Base-by-base conservation (phyloP, 2,797 vertebrate genomes). In the Betta splendens region DNA sequence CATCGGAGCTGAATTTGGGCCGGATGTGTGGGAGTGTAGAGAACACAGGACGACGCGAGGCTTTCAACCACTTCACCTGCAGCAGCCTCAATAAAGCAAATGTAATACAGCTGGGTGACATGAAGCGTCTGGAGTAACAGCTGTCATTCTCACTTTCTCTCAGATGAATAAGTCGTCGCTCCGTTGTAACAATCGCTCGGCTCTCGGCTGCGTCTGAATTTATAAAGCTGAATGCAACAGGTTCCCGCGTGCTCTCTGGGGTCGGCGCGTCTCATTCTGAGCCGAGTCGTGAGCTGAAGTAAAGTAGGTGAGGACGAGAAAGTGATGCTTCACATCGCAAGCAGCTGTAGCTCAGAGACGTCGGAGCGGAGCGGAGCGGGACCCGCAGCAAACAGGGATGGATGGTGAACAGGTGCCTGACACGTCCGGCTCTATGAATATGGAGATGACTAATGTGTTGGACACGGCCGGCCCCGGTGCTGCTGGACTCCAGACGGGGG, bases 391-490 rank as follows among this genome's bases (percentile, higher is more conserved):
- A 77, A 70, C 5, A 55, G 71, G 66, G 75, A 75, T 82, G 64
- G 52, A 50, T 59, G 56, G 38, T 15, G 22, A 85, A 59, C 75
- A 85, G 69, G 83, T 80, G 79, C 79, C 53, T 25, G 56, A 53
- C 57, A 3, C 49, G 3, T 7, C 5, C 0, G 39, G 16, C 59
- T 73, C 71, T 52, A 67, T 80, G 77, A 72, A 72, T 75, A 73
- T 65, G 47, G 47, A 81, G 72, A 4, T 48, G 47, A 74, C 49
- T 69, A 31, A 69, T 72, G 64, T 62, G 70, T 54, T 55, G 55
- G 69, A 49, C 42, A 31, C 5, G 25, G 62, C 29, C 35, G 11
- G 40, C 35, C 38, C 55, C 67, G 65, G 49, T 55, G 3, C 36
- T 45, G 54, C 1, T 32, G 3, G 36, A 53, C 50, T 21, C n/a